Evolutionary conservation across 1,140 invertebrate species (phyloP), one percentile per base, ranked within the genome.

Genomic region (Lamellibrachia luymesi): DNA sequence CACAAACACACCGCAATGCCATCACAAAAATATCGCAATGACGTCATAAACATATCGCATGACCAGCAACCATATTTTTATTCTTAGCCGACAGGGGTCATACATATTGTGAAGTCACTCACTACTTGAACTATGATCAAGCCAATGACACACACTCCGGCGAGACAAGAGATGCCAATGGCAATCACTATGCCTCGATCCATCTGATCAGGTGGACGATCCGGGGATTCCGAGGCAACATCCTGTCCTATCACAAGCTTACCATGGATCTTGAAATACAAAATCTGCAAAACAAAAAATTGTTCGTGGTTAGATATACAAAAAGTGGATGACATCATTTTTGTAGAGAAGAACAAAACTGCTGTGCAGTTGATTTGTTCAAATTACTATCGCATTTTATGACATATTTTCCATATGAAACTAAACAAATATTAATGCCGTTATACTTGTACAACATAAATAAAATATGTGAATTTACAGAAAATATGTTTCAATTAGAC

Each of bases 101-200:
- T 38, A 38, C 38, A 38, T 38, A 38, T 38, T 38, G 38, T 38
- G 38, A 38, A 38, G 38, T 50, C 8, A 51, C 13, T 50, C 92
- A 92, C 91, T 93, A 95, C 95, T 94, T 96, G 95, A 7, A 96
- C 93, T 80, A 95, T 91, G n/a, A 96, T 92, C 1, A 96, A 94
- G 13, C 92, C 94, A 2, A 95, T 92, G 94, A 95, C 95, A 93
- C 95, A 96, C 50, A 94, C 51, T 17, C 95, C 95, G n/a, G 95
- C 95, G 1, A 96, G 94, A 64, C 94, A 93, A 7, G 95, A 95
- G 27, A 96, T 95, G 25, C 94, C 93, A 52, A 96, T 94, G 13
- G 95, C 95, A 51, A 95, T 94, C 38, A 95, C 95, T n/a, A 96
- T 94, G 38, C 95, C 95, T 51, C 94, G 93, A 27, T 94, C 94